phyloP scores from a whole-genome alignment of 2,888 invertebrate species.

The Bunonema sp. region DNA sequence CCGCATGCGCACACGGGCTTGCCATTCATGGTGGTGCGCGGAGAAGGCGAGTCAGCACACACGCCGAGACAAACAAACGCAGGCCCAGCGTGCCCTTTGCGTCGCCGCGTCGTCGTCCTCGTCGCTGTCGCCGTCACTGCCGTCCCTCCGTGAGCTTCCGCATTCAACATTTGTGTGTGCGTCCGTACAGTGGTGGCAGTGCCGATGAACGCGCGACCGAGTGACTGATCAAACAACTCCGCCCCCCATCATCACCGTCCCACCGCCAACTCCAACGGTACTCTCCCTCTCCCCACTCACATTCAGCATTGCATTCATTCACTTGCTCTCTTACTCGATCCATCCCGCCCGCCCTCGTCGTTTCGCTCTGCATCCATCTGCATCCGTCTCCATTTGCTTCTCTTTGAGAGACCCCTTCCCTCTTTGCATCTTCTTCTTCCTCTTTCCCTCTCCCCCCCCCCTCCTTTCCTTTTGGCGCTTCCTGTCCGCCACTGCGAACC shows the following conservation, averaged over 20 bases:
- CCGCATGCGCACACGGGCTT: too few relatives aligned
- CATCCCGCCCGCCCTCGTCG: neutral
- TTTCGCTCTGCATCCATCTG: neutral
- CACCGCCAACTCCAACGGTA: neutral
- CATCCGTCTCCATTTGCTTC: neutral
- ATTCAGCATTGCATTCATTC: conserved; percentile 1
- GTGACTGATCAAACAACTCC: too few relatives aligned
- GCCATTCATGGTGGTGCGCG: neutral
- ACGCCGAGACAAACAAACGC: neutral
- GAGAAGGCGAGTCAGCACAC: neutral
- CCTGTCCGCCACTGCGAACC: too few relatives aligned
- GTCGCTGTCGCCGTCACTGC: neutral
- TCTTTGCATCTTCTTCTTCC: neutral
- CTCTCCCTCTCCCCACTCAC: neutral
- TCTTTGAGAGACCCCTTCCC: neutral
- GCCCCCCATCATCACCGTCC: neutral
- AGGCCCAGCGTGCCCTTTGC: neutral
- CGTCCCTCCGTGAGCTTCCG: neutral
- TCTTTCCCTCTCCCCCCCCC: conserved; percentile 1
- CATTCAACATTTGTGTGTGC: too few relatives aligned
- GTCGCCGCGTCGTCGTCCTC: neutral
- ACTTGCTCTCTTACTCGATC: neutral
- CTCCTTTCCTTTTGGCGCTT: neutral
- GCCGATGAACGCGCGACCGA: too few relatives aligned
- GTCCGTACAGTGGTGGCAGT: too few relatives aligned